phyloP scores from a whole-genome alignment of 1,140 invertebrate genomes.

The Phymorhynchus buccinoides region DNA sequence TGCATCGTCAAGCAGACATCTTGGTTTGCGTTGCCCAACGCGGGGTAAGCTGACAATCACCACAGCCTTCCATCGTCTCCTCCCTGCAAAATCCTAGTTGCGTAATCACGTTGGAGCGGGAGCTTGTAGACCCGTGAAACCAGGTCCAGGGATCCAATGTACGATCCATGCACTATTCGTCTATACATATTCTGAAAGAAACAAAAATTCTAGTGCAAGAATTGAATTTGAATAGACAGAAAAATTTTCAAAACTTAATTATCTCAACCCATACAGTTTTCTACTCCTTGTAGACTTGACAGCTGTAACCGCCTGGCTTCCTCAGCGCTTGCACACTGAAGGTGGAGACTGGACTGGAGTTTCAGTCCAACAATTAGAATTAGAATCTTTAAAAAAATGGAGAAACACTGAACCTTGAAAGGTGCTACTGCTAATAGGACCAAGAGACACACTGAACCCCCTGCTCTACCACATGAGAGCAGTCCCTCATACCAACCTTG shows the following conservation, averaged over 20 bases:
- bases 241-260: neutral
- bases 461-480: too few species aligned
- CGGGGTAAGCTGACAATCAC: neutral
- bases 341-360: too few species aligned
- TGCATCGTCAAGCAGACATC: neutral
- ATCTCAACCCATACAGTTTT: slow-evolving; percentile 40
- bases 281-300: too few species aligned
- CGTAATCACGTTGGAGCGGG: slow-evolving; percentile 80
- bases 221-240: neutral
- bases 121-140: slow-evolving; percentile 89
- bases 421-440: too few species aligned
- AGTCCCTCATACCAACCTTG: too few species aligned
- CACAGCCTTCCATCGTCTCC: neutral
- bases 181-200: slow-evolving; percentile 91
- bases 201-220: slow-evolving; percentile 38
- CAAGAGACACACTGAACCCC: too few species aligned
- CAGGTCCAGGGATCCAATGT: slow-evolving; percentile 95
- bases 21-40: too few species aligned
- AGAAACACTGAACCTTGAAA: too few species aligned
- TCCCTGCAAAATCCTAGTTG: slow-evolving; percentile 29
- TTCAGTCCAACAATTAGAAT: too few species aligned
- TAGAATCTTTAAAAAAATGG: too few species aligned
- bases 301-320: too few species aligned
- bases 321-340: too few species aligned
- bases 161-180: slow-evolving; percentile 99